A percentile compares a stretch with the other conserved stretches of the same genome.
phyloP scores from a whole-genome alignment of 2,113 vertebrate genomes.

The Pelvicachromis taeniatus region DNA sequence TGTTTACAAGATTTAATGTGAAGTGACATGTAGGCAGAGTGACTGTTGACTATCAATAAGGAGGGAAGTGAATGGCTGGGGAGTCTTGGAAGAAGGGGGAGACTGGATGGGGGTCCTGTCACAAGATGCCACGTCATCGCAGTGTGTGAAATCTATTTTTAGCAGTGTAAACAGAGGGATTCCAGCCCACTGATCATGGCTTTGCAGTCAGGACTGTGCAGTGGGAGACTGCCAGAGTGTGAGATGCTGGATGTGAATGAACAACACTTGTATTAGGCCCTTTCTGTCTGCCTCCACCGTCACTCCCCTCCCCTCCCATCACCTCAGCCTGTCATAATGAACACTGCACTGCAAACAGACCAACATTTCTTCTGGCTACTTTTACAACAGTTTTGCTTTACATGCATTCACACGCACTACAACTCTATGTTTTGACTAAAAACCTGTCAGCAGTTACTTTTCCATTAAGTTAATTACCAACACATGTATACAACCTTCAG shows the following conservation, averaged over 20 bases:
- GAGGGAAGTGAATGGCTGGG: neutral
- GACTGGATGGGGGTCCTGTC: slow-evolving; percentile 17
- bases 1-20: neutral
- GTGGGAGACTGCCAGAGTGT: neutral
- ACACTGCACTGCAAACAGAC: slow-evolving; percentile 5
- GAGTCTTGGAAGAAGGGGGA: neutral
- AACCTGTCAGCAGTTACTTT: neutral
- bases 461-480: neutral
- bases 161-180: slow-evolving; percentile 68
- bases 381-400: neutral
- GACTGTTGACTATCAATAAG: slow-evolving; percentile 37
- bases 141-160: slow-evolving; percentile 68
- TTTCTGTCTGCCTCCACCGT: neutral
- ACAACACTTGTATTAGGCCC: neutral
- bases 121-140: slow-evolving; percentile 56
- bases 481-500: neutral
- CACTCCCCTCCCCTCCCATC: neutral
- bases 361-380: neutral
- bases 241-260: slow-evolving; percentile 23
- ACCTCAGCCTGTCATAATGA: neutral
- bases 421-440: neutral
- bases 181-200: slow-evolving; percentile 54
- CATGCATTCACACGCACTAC: neutral
- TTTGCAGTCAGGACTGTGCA: neutral
- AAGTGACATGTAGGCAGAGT: neutral